Evolutionary conservation across 1,140 invertebrate species (phyloP).

Genomic region (Hypothenemus hampei): DNA sequence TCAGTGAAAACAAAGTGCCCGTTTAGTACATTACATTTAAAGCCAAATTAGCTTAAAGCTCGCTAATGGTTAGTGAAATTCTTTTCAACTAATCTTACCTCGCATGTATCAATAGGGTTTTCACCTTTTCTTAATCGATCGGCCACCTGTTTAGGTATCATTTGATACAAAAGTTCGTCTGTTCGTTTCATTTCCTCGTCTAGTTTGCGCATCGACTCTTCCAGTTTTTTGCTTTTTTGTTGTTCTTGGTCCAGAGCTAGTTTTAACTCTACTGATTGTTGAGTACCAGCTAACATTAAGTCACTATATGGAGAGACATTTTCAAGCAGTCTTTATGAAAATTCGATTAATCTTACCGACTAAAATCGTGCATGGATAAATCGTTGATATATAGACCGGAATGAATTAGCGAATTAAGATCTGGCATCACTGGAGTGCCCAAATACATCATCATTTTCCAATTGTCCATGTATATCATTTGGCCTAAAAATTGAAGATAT

Average conservation of each 20-base stretch:
- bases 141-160: slow-evolving; percentile 97
- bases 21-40: too few species aligned
- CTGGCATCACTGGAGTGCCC: slow-evolving; percentile 92
- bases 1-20: too few species aligned
- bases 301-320: slow-evolving; percentile 58
- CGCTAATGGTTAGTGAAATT: too few species aligned
- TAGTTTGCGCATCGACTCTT: slow-evolving; percentile 93
- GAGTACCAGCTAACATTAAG: slow-evolving; percentile 92
- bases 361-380: slow-evolving; percentile 96
- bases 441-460: slow-evolving; percentile 97
- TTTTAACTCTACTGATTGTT: slow-evolving; percentile 95
- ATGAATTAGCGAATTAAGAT: slow-evolving; percentile 81
- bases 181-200: slow-evolving; percentile 95
- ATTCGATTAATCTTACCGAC: slow-evolving; percentile 57
- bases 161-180: slow-evolving; percentile 93
- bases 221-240: slow-evolving; percentile 92
- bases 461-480: slow-evolving; percentile 98
- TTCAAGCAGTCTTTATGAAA: neutral
- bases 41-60: too few species aligned
- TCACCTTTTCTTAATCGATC: slow-evolving; percentile 87
- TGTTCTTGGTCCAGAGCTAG: slow-evolving; percentile 94
- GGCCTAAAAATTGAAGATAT: slow-evolving; percentile 55
- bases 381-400: slow-evolving; percentile 95
- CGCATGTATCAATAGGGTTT: slow-evolving; percentile 90
- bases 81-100: too few species aligned